phyloP scores from a whole-genome alignment of 2,888 invertebrate genomes.

The Acrobasis consociella region DNA sequence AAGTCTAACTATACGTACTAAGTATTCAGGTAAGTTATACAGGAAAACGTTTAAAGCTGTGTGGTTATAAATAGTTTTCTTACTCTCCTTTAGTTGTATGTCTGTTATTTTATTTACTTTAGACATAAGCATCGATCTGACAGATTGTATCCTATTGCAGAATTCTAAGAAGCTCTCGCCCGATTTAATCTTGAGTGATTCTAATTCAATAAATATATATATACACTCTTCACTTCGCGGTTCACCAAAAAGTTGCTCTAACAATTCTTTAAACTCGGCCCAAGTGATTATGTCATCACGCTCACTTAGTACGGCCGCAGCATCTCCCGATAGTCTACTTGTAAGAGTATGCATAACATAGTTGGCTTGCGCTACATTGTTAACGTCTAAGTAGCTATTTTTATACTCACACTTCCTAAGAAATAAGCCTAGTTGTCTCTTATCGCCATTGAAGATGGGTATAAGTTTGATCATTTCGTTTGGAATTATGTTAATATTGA shows the following conservation, averaged over 20 bases:
- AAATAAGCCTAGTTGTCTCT: slow-evolving; percentile 23
- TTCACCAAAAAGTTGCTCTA: slow-evolving; percentile 31
- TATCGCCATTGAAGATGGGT: slow-evolving; percentile 24
- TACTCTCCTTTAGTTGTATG: slow-evolving; percentile 2
- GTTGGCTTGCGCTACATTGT: no score
- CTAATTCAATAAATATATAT: slow-evolving; percentile 28
- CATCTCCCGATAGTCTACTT: slow-evolving; percentile 25
- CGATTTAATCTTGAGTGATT: slow-evolving; percentile 23
- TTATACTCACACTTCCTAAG: slow-evolving; percentile 27
- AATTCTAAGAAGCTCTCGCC: slow-evolving; percentile 28
- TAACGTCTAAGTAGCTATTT: slow-evolving; percentile 4
- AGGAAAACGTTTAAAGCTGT: slow-evolving; percentile 30
- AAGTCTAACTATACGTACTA: slow-evolving; percentile 24
- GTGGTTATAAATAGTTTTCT: slow-evolving; percentile 29
- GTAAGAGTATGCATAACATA: slow-evolving; percentile 26
- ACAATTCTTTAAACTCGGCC: slow-evolving; percentile 23
- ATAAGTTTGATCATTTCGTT: no score
- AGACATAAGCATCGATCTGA: slow-evolving; percentile 19
- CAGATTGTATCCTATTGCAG: slow-evolving; percentile 28
- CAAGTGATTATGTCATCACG: slow-evolving; percentile 28
- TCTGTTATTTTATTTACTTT: slow-evolving; percentile 22
- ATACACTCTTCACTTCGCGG: slow-evolving; percentile 29
- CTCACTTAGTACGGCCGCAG: slow-evolving; percentile 26
- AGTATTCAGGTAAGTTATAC: slow-evolving; percentile 26
- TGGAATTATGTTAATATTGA: slow-evolving; percentile 14